These are phyloP conservation scores for Chirona hameri DNA, from an alignment of 2,888 invertebrate genomes.

Conservation along the genomic window DNA sequence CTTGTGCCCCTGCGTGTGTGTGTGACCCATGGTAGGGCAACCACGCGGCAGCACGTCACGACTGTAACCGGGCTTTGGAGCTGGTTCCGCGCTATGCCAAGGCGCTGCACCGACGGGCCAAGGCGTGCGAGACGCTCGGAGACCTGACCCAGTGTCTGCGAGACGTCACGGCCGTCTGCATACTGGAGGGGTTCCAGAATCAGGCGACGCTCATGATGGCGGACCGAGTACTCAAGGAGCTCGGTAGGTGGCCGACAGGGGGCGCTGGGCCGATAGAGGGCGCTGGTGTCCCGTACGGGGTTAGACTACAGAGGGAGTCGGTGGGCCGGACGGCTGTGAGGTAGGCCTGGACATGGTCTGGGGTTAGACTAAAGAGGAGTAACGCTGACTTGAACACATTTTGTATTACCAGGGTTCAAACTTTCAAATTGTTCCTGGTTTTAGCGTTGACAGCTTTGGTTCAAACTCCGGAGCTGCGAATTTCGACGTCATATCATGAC, in stretches of 20 bases:
- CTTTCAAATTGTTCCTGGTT: too few relatives aligned
- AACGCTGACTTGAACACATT: too few relatives aligned
- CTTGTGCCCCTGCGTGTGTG: too few relatives aligned
- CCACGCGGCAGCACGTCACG: constrained; percentile 51
- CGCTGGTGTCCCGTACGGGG: too few relatives aligned
- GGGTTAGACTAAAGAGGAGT: too few relatives aligned
- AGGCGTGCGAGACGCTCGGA: constrained; percentile 66
- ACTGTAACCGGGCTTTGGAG: constrained; percentile 50
- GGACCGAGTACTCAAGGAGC: constrained; percentile 79
- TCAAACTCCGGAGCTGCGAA: too few relatives aligned
- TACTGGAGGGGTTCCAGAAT: constrained; percentile 83
- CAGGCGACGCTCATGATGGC: constrained; percentile 74
- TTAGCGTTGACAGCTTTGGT: too few relatives aligned
- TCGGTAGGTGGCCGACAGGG: constrained; percentile 53
- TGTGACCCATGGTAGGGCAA: constrained; percentile 52
- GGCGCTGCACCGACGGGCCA: constrained; percentile 42
- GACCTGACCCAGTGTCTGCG: constrained; percentile 77
- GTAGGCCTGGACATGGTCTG: too few relatives aligned
- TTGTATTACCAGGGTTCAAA: too few relatives aligned
- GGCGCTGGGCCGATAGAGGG: not conserved
- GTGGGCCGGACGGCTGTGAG: too few relatives aligned
- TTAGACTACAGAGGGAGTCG: too few relatives aligned
- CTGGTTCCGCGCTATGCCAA: constrained; percentile 46
- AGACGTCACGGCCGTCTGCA: constrained; percentile 89
- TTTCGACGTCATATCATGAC: too few relatives aligned